Conservation (phyloP, 2,797 vertebrate species). For the Lepus oiostolus region DNA sequence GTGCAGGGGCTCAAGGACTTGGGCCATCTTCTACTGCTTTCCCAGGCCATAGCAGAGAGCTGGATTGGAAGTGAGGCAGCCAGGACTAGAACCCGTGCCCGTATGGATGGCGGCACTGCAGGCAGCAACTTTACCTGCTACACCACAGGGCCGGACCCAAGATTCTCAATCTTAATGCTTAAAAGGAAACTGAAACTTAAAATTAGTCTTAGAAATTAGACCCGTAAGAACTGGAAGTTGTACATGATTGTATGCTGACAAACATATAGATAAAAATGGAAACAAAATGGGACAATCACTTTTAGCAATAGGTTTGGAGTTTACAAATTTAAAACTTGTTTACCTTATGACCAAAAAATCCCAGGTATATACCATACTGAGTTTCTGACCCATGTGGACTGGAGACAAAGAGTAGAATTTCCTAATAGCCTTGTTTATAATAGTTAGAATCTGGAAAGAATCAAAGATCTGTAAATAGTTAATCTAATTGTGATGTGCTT, state of each 20-base stretch:
- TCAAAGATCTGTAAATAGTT: background rate
- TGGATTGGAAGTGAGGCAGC: too few relatives aligned
- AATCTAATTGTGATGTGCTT: background rate
- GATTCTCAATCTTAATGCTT: background rate
- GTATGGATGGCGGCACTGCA: too few relatives aligned
- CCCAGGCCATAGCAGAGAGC: too few relatives aligned
- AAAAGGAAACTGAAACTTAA: background rate
- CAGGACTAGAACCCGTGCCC: too few relatives aligned
- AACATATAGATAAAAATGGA: background rate
- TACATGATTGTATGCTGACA: background rate
- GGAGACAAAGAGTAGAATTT: background rate
- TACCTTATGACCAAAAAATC: background rate
- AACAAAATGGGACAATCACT: background rate
- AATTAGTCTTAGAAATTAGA: background rate
- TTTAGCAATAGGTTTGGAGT: background rate
- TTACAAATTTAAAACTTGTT: background rate
- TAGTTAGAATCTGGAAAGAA: background rate
- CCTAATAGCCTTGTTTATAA: background rate
- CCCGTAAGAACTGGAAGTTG: background rate
- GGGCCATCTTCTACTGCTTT: too few relatives aligned
- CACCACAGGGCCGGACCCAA: too few relatives aligned
- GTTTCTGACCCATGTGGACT: background rate
- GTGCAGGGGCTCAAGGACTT: too few relatives aligned
- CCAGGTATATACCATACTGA: background rate
- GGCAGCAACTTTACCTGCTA: too few relatives aligned